Evolutionary conservation across 2,797 vertebrate genomes (phyloP).

Genomic region (Protonibea diacanthus): DNA sequence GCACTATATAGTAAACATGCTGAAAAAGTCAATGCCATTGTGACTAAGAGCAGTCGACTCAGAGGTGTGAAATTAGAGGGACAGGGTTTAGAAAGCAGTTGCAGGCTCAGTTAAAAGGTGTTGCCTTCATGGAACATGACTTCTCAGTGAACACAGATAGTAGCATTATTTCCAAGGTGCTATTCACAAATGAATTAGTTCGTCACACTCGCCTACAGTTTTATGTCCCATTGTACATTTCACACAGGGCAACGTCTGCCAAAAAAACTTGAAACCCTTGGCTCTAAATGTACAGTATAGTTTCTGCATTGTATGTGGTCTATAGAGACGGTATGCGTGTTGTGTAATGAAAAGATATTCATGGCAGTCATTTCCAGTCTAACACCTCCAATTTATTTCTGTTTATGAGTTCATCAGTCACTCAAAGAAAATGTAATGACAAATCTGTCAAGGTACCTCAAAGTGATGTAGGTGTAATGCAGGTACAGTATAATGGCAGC

Average conservation of each 20-base stretch:
- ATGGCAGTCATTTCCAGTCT: background rate
- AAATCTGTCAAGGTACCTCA: conserved; percentile 15
- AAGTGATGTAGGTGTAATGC: conserved; percentile 7
- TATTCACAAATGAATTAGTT: conserved; percentile 33
- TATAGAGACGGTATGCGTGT: background rate
- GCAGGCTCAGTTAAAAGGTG: conserved; percentile 36
- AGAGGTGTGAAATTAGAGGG: conserved; percentile 46
- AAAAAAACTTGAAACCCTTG: conserved; percentile 17
- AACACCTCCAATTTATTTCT: background rate
- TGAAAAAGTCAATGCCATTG: conserved; percentile 7
- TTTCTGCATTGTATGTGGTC: background rate
- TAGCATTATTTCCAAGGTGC: conserved; percentile 33
- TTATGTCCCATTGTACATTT: conserved; percentile 15
- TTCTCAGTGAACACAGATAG: conserved; percentile 43
- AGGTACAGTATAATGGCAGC: background rate
- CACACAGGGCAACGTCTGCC: background rate
- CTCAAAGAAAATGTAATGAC: conserved; percentile 1
- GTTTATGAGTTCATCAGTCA: background rate
- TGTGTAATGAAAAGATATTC: background rate
- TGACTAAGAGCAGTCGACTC: conserved; percentile 9
- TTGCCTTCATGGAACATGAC: conserved; percentile 47
- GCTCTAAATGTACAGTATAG: background rate
- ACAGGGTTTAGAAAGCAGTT: conserved; percentile 37
- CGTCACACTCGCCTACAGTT: conserved; percentile 12
- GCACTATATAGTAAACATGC: conserved; percentile 9